These are phyloP conservation scores for Fistularia commersonii DNA, from an alignment of 2,797 vertebrate genomes.

Conservation along the genomic window DNA sequence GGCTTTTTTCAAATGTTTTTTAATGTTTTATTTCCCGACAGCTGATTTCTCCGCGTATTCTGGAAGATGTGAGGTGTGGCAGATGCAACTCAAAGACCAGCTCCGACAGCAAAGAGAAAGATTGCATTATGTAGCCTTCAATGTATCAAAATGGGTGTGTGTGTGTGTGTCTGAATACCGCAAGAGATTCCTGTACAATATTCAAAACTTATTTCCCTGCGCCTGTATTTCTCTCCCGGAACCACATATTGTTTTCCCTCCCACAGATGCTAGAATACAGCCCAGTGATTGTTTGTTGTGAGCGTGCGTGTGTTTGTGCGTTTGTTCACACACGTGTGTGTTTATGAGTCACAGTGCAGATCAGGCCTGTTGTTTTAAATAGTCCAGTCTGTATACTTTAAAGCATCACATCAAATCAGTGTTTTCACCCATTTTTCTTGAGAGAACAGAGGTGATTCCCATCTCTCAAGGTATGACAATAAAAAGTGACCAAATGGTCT, in stretches of 20 bases:
- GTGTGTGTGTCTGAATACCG: conserved; percentile 8
- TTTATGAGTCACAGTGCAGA: conserved; percentile 40
- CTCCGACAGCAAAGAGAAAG: conserved; percentile 2
- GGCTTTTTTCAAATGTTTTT: too few species aligned
- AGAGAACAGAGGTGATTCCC: too few species aligned
- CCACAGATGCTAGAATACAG: conserved; percentile 59
- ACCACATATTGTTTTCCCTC: conserved; percentile 55
- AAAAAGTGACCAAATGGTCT: too few species aligned
- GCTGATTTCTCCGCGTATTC: too few species aligned
- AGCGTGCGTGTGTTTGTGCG: conserved; percentile 8
- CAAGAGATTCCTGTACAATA: conserved; percentile 47
- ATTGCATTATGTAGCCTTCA: conserved; percentile 14
- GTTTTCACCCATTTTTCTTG: too few species aligned
- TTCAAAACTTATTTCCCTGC: conserved; percentile 49
- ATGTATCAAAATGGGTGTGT: conserved; percentile 17
- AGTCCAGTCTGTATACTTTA: conserved; percentile 16
- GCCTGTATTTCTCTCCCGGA: conserved; percentile 40
- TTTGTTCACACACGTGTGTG: conserved; percentile 2
- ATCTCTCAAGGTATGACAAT: too few species aligned
- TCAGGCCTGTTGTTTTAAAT: conserved; percentile 67
- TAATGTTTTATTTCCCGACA: too few species aligned
- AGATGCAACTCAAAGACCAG: not conserved
- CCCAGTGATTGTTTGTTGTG: conserved; percentile 9
- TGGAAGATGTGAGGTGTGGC: too few species aligned
- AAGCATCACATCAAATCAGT: not conserved